phyloP scores from a whole-genome alignment of 2,888 invertebrate species.

The Aphidius colemani region DNA sequence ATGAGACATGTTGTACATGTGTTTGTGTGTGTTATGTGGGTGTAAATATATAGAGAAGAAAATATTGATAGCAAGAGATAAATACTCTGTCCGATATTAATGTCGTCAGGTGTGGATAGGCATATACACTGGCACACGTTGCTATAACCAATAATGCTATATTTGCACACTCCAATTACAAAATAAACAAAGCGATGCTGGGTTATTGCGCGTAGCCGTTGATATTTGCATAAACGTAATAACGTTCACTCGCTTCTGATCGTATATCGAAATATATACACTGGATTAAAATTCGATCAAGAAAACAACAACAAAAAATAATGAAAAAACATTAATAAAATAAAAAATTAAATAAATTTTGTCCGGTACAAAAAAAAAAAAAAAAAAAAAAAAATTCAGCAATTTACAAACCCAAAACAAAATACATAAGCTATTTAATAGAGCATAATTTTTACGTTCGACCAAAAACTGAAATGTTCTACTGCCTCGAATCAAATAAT shows the following conservation, averaged over 20 bases:
- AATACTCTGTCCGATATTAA: conserved; percentile 20
- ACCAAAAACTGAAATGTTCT: too few relatives aligned
- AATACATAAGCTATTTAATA: too few relatives aligned
- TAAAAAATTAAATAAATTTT: too few relatives aligned
- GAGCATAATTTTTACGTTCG: too few relatives aligned
- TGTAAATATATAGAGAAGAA: background rate
- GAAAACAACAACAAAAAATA: background rate
- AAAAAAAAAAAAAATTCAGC: too few relatives aligned
- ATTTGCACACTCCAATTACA: conserved; percentile 48
- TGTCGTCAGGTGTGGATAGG: conserved; percentile 17
- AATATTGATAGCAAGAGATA: conserved; percentile 7
- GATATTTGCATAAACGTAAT: conserved; percentile 46
- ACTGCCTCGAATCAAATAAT: too few relatives aligned
- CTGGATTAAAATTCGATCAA: conserved; percentile 22
- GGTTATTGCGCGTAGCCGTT: conserved; percentile 38
- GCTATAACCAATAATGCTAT: conserved; percentile 40
- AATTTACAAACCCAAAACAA: too few relatives aligned
- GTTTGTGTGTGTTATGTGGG: too few relatives aligned
- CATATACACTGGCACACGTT: conserved; percentile 24
- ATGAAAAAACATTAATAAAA: too few relatives aligned
- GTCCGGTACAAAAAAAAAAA: too few relatives aligned
- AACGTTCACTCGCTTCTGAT: conserved; percentile 32
- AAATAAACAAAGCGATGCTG: conserved; percentile 42
- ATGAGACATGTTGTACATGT: background rate
- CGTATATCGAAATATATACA: conserved; percentile 19